phyloP scores from a whole-genome alignment of 2,797 vertebrate species.

The Antrozous pallidus region DNA sequence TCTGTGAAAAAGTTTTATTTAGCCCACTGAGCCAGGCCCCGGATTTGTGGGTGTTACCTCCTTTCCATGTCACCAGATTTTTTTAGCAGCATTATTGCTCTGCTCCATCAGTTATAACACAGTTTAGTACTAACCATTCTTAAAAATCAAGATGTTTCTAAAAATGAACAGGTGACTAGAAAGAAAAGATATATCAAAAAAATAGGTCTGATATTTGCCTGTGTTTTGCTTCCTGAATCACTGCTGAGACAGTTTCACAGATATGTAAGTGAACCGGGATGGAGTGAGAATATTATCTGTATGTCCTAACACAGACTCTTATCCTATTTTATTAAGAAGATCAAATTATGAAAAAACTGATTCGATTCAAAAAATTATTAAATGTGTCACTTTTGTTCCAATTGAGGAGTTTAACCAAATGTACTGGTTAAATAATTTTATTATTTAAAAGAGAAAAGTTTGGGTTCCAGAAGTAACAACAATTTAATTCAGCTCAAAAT shows the following conservation, averaged over 20 bases:
- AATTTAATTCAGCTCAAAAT: conserved; percentile 3
- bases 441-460: background rate
- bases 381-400: background rate
- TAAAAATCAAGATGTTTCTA: conserved; percentile 51
- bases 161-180: conserved; percentile 62
- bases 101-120: conserved; percentile 51
- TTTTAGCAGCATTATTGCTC: conserved; percentile 32
- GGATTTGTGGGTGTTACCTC: conserved; percentile 53
- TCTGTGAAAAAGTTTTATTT: conserved; percentile 70
- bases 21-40: conserved; percentile 20
- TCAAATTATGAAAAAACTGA: background rate
- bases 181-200: conserved; percentile 50
- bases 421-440: background rate
- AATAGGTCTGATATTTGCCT: conserved; percentile 22
- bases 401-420: background rate
- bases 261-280: background rate
- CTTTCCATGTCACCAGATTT: conserved; percentile 23
- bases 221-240: background rate
- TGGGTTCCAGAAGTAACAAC: background rate
- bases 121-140: conserved; percentile 41
- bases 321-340: background rate
- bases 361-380: background rate
- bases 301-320: background rate
- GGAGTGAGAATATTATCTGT: background rate
- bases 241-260: background rate